A percentile compares a stretch with the other conserved stretches of the same genome.
These are phyloP conservation scores for Calypte anna DNA, from an alignment of 2,113 vertebrate genomes.

Conservation along the genomic window DNA sequence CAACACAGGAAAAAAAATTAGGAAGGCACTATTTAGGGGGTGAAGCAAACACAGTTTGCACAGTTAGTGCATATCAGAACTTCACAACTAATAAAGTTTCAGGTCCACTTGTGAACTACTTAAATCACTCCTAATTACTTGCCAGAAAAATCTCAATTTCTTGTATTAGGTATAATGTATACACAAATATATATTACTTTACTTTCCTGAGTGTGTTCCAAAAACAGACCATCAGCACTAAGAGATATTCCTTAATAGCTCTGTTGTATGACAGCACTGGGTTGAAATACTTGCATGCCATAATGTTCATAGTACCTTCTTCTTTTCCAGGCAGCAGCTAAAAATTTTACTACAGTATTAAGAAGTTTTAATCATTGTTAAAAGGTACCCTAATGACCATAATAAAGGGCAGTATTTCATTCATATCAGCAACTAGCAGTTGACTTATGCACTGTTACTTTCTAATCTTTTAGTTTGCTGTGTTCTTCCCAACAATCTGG, in stretches of 20 bases:
- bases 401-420: conserved; percentile 65
- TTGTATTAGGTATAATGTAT: background rate
- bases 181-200: background rate
- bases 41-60: background rate
- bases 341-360: conserved; percentile 48
- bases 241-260: conserved; percentile 18
- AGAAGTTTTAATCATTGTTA: conserved; percentile 60
- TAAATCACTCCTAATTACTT: background rate
- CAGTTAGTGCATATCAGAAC: background rate
- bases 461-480: conserved; percentile 24
- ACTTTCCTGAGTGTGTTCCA: conserved; percentile 2
- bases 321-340: conserved; percentile 36
- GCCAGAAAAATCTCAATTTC: background rate
- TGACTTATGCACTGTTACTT: conserved; percentile 21
- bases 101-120: background rate
- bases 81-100: background rate
- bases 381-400: conserved; percentile 57
- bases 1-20: background rate
- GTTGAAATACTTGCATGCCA: conserved; percentile 35
- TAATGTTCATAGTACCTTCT: conserved; percentile 5
- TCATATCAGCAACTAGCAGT: conserved; percentile 44
- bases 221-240: background rate
- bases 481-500: background rate
- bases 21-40: background rate
- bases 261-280: background rate